phyloP scores from a whole-genome alignment of 1,140 invertebrate genomes.

The Brachionus calyciflorus region DNA sequence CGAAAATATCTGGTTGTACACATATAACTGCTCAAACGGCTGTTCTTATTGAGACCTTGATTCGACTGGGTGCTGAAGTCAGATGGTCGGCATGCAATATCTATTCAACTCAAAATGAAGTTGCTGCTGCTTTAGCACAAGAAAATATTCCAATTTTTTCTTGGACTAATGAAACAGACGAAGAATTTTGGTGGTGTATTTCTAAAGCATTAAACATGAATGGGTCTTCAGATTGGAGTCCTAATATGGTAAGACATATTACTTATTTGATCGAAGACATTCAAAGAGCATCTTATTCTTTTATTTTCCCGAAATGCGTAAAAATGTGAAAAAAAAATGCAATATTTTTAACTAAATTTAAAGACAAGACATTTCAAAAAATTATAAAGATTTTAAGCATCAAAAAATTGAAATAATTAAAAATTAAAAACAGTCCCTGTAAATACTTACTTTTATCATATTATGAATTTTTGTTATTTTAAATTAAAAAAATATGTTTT shows the following conservation, averaged over 20 bases:
- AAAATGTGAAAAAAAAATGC: too few relatives aligned
- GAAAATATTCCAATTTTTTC: slow-evolving; percentile 83
- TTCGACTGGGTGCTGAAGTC: slow-evolving; percentile 81
- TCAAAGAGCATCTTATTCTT: too few relatives aligned
- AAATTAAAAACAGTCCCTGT: too few relatives aligned
- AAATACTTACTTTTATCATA: too few relatives aligned
- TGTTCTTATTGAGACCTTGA: slow-evolving; percentile 87
- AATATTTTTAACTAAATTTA: too few relatives aligned
- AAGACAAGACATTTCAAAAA: too few relatives aligned
- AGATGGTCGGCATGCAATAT: slow-evolving; percentile 96
- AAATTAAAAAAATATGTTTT: too few relatives aligned
- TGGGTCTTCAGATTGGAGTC: slow-evolving; percentile 71
- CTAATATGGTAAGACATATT: slow-evolving; percentile 72
- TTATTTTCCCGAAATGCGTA: too few relatives aligned
- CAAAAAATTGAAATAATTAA: background rate
- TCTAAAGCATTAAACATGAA: slow-evolving; percentile 84
- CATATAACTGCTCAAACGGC: slow-evolving; percentile 97
- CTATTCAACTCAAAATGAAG: slow-evolving; percentile 97
- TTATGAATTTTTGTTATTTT: too few relatives aligned
- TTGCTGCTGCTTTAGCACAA: slow-evolving; percentile 89
- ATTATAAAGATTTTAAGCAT: too few relatives aligned
- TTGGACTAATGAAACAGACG: slow-evolving; percentile 91
- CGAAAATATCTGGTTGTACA: slow-evolving; percentile 92
- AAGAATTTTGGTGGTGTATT: slow-evolving; percentile 99
- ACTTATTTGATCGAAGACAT: too few relatives aligned